Percentiles rank a stretch among this genome's conserved stretches.
These are phyloP conservation scores for Eulemur rufifrons DNA, from an alignment of 2,113 vertebrate species.

Conservation along the genomic window DNA sequence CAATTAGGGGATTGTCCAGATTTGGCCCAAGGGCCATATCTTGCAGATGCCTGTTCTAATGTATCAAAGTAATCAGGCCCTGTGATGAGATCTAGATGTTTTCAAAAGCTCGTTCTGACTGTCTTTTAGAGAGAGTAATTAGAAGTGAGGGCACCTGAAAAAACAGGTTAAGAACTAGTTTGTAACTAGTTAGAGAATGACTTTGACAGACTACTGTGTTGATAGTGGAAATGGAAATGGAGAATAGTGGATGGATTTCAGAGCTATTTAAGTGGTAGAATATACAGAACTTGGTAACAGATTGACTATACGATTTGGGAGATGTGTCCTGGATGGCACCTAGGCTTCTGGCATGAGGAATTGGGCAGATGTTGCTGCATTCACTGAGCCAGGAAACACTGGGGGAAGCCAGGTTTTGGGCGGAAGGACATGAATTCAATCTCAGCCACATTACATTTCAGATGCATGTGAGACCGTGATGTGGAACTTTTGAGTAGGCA, in stretches of 20 bases:
- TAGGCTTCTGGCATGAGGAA: background rate
- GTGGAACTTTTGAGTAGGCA: slow-evolving; percentile 24
- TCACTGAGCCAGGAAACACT: background rate
- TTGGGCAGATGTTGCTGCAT: background rate
- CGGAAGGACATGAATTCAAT: background rate
- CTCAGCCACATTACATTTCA: background rate
- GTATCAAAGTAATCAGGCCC: background rate
- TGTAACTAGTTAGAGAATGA: background rate
- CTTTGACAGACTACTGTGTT: background rate
- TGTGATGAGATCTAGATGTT: background rate
- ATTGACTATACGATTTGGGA: background rate
- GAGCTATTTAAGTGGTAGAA: background rate
- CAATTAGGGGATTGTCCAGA: background rate
- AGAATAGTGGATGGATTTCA: background rate
- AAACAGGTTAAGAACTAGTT: background rate
- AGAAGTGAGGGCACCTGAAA: background rate
- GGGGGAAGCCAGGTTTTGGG: slow-evolving; percentile 2
- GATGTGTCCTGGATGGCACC: background rate
- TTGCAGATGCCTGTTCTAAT: background rate
- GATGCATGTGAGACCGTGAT: background rate
- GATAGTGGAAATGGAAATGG: background rate
- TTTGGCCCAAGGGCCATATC: background rate
- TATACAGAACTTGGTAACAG: background rate
- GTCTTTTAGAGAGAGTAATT: background rate
- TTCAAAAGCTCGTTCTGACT: background rate